Percentiles rank a stretch among this genome's conserved stretches.
phyloP scores from a whole-genome alignment of 2,888 invertebrate species.

The Epirrita christyi region DNA sequence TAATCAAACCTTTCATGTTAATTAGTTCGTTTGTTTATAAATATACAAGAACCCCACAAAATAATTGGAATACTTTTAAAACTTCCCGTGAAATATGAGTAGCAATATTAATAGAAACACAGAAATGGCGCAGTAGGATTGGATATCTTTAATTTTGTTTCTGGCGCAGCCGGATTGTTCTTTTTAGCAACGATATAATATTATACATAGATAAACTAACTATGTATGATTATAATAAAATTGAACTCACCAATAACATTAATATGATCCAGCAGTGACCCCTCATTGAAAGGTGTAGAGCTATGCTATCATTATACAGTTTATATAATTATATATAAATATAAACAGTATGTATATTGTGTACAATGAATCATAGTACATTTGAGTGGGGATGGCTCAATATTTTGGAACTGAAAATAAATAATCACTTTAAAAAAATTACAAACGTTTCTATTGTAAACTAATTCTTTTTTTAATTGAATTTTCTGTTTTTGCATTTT shows the following conservation, averaged over 20 bases:
- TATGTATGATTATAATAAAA: neutral
- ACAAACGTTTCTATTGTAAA: too few species aligned
- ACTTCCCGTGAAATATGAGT: too few species aligned
- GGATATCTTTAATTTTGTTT: neutral
- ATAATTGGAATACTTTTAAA: too few species aligned
- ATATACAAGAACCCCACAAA: too few species aligned
- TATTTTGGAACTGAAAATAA: neutral
- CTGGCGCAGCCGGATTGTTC: conserved; percentile 3
- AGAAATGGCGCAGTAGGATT: too few species aligned
- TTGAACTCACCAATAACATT: conserved; percentile 70
- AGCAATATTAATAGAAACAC: too few species aligned
- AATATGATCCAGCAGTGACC: conserved; percentile 63
- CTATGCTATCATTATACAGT: conserved; percentile 47
- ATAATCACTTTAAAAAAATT: neutral
- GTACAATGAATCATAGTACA: conserved; percentile 37
- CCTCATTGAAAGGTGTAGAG: conserved; percentile 48
- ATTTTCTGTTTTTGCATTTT: neutral
- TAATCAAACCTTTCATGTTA: neutral
- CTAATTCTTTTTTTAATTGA: too few species aligned
- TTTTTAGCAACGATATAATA: neutral
- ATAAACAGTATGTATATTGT: conserved; percentile 39
- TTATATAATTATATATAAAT: conserved; percentile 50
- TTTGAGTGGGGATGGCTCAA: conserved; percentile 24
- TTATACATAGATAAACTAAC: neutral
- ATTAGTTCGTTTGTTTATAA: too few species aligned